phyloP scores from a whole-genome alignment of 1,140 invertebrate genomes.

The Sitophilus oryzae region DNA sequence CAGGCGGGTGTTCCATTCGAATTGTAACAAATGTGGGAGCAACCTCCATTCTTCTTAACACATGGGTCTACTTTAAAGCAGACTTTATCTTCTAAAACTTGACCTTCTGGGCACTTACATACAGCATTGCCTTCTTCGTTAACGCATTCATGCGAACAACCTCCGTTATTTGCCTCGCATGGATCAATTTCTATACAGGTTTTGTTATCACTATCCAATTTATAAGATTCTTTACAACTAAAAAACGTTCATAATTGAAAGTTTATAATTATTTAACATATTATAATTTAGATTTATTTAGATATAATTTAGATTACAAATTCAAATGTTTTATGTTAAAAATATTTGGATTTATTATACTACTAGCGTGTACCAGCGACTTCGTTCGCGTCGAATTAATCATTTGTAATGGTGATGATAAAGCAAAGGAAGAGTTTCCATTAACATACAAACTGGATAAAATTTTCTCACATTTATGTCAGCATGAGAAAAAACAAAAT shows the following conservation, averaged over 20 bases:
- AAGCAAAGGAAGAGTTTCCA: too few species aligned
- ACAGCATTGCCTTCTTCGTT: constrained; percentile 55
- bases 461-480: too few species aligned
- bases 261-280: too few species aligned
- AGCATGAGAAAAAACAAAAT: too few species aligned
- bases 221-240: constrained; percentile 39
- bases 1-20: constrained; percentile 50
- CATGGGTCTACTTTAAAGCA: constrained; percentile 54
- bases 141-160: constrained; percentile 59
- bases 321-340: too few species aligned
- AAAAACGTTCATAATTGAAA: not conserved
- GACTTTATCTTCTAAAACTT: constrained; percentile 47
- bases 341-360: too few species aligned
- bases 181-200: constrained; percentile 36
- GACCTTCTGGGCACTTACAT: constrained; percentile 50
- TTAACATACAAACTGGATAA: too few species aligned
- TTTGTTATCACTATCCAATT: constrained; percentile 38
- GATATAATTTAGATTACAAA: too few species aligned
- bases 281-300: too few species aligned
- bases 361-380: too few species aligned
- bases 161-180: constrained; percentile 55
- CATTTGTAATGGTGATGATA: too few species aligned
- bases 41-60: constrained; percentile 48
- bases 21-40: constrained; percentile 52
- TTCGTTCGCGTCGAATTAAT: too few species aligned